Evolutionary conservation across 2,888 invertebrate genomes (phyloP), one percentile per base, ranked within the genome.

Genomic region (Cheilosia vulpina): DNA sequence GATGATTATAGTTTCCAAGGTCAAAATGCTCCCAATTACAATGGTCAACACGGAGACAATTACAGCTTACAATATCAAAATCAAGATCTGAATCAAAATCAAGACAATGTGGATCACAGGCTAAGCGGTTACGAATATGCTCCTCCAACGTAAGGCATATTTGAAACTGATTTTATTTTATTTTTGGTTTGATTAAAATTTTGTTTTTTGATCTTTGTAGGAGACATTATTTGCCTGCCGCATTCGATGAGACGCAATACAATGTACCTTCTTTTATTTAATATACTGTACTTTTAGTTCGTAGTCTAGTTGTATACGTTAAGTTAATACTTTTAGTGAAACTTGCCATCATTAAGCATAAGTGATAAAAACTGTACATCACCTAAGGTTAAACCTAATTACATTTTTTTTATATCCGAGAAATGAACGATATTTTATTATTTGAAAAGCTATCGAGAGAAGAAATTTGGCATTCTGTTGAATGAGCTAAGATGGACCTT

Each of bases 1-100:
- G 90, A 91, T 68, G 91, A 91, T 75, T 91, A 91, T 77, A 91
- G 89, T 88, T 90, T 89, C 50, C 52, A 52, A 15, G 52, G 47
- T 47, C 19, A 47, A 17, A 17, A 19, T 19, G 9, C 19, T 47
- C 9, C 9, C 17, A 47, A 47, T 11, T 47, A 47, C 13, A 38
- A 38, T 17, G 45, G 6, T n/a, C 45, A 19, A 19, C 11, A 1
- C 9, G 47, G 17, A 47, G 47, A 19, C 9, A 9, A 17, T 47
- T 17, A 47, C 47, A 47, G 19, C 6, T 17, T 47, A 13, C 38
- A 38, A 38, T 13, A 38, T 38, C 7, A 47, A 17, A 6, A 45
- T n/a, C 45, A 45, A 41, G 13, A 43, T 43, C 13, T 24, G 6
- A 45, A 17, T n/a, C 43, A 53, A 55, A 13, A 52, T 24, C 17